These are phyloP conservation scores for Thryonomys swinderianus DNA, from an alignment of 2,113 vertebrate species.

Conservation along the genomic window DNA sequence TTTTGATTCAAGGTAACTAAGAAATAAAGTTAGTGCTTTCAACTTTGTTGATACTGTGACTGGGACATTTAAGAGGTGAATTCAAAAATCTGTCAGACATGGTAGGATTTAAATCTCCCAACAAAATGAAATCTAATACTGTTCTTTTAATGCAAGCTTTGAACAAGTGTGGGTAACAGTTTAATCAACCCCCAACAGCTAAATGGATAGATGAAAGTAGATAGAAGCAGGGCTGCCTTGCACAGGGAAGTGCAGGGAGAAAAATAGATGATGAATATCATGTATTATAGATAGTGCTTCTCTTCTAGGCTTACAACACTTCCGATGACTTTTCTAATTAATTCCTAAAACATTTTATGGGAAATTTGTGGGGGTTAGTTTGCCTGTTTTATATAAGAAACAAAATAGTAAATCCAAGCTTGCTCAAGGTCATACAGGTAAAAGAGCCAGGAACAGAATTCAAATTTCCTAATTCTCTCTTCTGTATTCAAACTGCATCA, in stretches of 20 bases:
- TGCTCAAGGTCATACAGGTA: not conserved
- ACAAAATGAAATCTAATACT: conserved; percentile 72
- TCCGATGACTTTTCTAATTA: conserved; percentile 46
- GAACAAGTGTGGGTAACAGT: conserved; percentile 69
- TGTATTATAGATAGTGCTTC: not conserved
- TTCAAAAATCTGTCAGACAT: conserved; percentile 71
- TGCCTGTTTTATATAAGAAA: not conserved
- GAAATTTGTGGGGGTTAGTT: not conserved
- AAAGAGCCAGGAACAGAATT: not conserved
- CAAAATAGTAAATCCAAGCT: not conserved
- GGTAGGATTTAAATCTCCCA: conserved; percentile 70
- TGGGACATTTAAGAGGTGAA: conserved; percentile 67
- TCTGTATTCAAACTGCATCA: not conserved
- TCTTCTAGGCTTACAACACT: conserved; percentile 21
- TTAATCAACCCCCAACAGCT: conserved; percentile 77
- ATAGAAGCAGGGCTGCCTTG: conserved; percentile 39
- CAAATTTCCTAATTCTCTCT: not conserved
- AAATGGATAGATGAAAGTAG: conserved; percentile 64
- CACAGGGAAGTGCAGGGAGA: not conserved
- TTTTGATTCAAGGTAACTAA: conserved; percentile 78
- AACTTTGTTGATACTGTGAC: conserved; percentile 45
- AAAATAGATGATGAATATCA: not conserved
- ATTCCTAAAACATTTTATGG: not conserved
- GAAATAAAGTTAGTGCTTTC: conserved; percentile 72
- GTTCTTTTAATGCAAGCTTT: conserved; percentile 67